phyloP scores from a whole-genome alignment of 2,113 vertebrate species.

The Eublepharis macularius region DNA sequence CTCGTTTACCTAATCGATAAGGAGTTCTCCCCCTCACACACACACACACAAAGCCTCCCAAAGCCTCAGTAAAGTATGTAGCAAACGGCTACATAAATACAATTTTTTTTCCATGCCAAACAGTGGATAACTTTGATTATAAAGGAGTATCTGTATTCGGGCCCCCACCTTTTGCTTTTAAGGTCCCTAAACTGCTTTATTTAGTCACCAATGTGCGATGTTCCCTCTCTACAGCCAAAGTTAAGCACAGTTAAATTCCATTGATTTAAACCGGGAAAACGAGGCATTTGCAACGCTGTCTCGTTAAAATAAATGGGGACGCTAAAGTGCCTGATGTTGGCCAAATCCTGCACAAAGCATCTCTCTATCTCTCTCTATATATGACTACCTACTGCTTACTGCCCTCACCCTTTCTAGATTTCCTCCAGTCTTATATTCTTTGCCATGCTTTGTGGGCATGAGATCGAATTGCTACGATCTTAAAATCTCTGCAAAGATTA shows the following conservation, averaged over 20 bases:
- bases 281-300: not conserved
- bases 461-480: not conserved
- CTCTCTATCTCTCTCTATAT: not conserved
- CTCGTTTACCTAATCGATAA: constrained; percentile 2
- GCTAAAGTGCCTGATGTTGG: not conserved
- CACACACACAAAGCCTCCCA: no score
- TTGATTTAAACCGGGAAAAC: not conserved
- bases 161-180: not conserved
- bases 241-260: not conserved
- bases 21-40: not conserved
- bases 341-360: not conserved
- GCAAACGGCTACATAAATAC: not conserved
- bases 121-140: not conserved
- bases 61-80: no score
- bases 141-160: not conserved
- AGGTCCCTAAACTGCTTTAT: not conserved
- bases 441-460: not conserved
- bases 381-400: not conserved
- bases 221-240: not conserved
- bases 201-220: not conserved
- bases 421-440: not conserved
- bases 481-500: not conserved
- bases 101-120: not conserved
- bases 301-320: not conserved
- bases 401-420: not conserved